These are phyloP conservation scores for Bubo blakistoni DNA, from an alignment of 2,113 vertebrate genomes.

Conservation along the genomic window DNA sequence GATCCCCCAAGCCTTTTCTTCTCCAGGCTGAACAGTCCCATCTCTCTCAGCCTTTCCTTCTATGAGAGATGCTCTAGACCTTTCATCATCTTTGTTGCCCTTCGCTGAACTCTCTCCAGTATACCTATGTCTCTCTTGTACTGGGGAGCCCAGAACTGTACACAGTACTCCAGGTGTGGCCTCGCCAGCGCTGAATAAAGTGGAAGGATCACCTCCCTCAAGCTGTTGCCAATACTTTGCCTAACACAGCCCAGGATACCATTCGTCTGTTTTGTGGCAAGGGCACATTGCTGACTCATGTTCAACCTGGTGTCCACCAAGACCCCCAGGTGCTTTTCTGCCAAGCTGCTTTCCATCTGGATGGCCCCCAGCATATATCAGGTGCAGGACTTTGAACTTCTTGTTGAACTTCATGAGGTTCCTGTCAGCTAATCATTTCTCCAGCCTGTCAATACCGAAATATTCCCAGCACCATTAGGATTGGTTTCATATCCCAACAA, in stretches of 20 bases:
- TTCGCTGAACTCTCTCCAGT: neutral
- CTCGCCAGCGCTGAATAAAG: neutral
- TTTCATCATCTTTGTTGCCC: neutral
- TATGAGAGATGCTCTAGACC: neutral
- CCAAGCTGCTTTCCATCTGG: neutral
- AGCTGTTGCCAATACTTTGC: neutral
- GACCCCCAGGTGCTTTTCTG: neutral
- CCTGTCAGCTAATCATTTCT: neutral
- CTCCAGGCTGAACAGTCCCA: neutral
- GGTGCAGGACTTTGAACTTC: neutral
- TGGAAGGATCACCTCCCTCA: neutral
- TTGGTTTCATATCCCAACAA: neutral
- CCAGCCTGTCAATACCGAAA: neutral
- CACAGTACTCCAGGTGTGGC: neutral
- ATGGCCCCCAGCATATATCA: neutral
- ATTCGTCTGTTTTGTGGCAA: neutral
- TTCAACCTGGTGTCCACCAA: neutral
- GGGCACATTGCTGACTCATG: neutral
- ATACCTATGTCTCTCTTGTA: neutral
- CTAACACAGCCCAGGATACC: neutral
- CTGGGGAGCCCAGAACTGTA: rapidly evolving
- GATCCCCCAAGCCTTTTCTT: neutral
- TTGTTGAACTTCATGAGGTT: neutral
- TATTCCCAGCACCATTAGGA: neutral
- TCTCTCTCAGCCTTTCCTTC: neutral